Conservation (phyloP, 2,888 invertebrate species). For the Thereva nobilitata region DNA sequence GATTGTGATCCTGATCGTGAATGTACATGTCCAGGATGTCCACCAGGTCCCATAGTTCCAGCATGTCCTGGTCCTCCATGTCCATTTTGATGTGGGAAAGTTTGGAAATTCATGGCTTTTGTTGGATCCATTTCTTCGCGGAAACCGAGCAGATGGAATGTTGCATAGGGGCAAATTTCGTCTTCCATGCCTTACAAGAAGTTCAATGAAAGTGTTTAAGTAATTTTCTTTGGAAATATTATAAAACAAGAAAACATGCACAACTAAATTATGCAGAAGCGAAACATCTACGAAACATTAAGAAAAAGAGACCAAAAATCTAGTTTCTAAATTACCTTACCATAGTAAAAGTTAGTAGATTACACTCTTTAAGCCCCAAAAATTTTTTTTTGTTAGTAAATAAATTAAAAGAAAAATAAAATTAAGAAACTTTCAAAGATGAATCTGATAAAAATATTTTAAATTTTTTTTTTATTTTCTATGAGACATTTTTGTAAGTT, state of each 20-base stretch:
- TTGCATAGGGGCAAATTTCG: slow-evolving; percentile 95
- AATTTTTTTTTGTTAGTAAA: slow-evolving; percentile 12
- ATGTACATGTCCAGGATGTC: slow-evolving; percentile 75
- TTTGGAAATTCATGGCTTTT: slow-evolving; percentile 88
- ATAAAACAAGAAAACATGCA: slow-evolving; percentile 1
- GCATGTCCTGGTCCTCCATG: slow-evolving; percentile 69
- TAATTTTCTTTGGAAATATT: not conserved
- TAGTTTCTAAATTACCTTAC: too few species aligned
- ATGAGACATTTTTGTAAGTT: not conserved
- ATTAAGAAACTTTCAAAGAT: not conserved
- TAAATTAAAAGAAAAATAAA: slow-evolving; percentile 5
- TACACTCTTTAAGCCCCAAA: slow-evolving; percentile 14
- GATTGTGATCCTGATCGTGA: slow-evolving; percentile 88
- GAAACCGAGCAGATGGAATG: slow-evolving; percentile 93
- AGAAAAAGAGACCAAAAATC: not conserved
- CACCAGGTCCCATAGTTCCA: slow-evolving; percentile 81
- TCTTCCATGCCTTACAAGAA: slow-evolving; percentile 81
- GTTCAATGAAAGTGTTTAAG: slow-evolving; percentile 25
- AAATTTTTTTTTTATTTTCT: not conserved
- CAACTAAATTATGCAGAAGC: not conserved
- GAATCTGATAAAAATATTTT: not conserved
- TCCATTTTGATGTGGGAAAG: slow-evolving; percentile 76
- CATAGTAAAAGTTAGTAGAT: slow-evolving; percentile 15
- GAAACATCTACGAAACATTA: not conserved
- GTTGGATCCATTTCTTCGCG: slow-evolving; percentile 94